phyloP scores from a whole-genome alignment of 2,888 invertebrate species.

The Zygothrica quintamaculata region DNA sequence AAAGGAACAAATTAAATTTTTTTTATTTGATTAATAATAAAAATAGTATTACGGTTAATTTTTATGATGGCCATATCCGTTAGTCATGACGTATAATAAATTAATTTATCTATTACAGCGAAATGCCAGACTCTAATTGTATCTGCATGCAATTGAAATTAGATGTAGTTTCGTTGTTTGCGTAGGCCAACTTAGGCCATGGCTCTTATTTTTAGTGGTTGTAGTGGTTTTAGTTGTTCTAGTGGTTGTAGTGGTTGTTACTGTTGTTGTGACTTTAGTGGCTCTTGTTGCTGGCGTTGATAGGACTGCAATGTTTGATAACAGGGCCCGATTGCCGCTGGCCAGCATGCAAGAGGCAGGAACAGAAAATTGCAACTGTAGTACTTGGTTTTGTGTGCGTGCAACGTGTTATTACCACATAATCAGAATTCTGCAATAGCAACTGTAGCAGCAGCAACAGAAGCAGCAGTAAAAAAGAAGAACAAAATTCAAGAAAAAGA shows the following conservation, averaged over 20 bases:
- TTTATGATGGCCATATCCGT: constrained; percentile 71
- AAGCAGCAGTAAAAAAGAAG: too few relatives aligned
- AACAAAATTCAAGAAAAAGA: too few relatives aligned
- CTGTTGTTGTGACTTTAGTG: too few relatives aligned
- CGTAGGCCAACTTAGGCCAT: constrained; percentile 55
- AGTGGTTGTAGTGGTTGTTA: too few relatives aligned
- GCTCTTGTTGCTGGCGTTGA: constrained; percentile 37
- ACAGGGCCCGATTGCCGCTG: constrained; percentile 66
- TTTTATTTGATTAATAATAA: constrained; percentile 24
- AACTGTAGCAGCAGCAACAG: constrained; percentile 19
- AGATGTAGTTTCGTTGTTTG: constrained; percentile 43
- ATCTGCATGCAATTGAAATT: constrained; percentile 70
- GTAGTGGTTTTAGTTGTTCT: constrained; percentile 4
- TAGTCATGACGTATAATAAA: constrained; percentile 71
- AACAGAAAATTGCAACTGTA: constrained; percentile 52
- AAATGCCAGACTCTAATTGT: constrained; percentile 67
- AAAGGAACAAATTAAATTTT: constrained; percentile 35
- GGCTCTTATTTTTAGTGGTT: neutral
- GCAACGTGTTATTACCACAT: constrained; percentile 81
- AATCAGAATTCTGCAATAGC: constrained; percentile 71
- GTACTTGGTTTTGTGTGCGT: constrained; percentile 67
- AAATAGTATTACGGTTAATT: constrained; percentile 43
- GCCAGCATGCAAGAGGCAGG: constrained; percentile 48
- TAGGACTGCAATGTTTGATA: constrained; percentile 61
- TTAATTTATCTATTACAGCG: constrained; percentile 72